Conservation (phyloP, 1,140 invertebrate genomes). For the Diachasmimorpha longicaudata region DNA sequence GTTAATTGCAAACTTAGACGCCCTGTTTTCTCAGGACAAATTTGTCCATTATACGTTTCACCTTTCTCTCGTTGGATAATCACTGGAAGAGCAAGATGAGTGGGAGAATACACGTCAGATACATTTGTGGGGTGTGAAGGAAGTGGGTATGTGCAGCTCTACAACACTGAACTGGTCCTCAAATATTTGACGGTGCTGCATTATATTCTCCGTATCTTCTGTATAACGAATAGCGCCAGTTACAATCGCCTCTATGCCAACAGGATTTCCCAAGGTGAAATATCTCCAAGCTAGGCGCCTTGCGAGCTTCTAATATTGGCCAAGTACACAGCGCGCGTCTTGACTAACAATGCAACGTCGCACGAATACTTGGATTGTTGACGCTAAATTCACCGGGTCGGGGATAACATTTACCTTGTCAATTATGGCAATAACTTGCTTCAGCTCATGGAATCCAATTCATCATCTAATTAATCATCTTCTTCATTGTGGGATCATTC, state of each 20-base stretch:
- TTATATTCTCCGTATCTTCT: conserved; percentile 23
- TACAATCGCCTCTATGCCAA: conserved; percentile 20
- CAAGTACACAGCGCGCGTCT: conserved; percentile 14
- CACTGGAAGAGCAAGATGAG: not conserved
- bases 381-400: not conserved
- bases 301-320: conserved; percentile 20
- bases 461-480: too few species aligned
- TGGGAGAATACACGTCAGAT: not conserved
- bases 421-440: not conserved
- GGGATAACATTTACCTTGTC: not conserved
- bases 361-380: not conserved
- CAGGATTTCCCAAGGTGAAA: conserved; percentile 24
- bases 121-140: conserved; percentile 3
- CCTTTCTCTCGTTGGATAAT: not conserved
- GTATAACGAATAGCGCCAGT: conserved; percentile 20
- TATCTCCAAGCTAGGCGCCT: not conserved
- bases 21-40: not conserved
- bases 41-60: not conserved
- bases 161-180: conserved; percentile 37
- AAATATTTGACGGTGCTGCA: conserved; percentile 41
- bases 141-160: not conserved
- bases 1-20: not conserved
- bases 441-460: not conserved
- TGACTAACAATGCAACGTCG: conserved; percentile 4
- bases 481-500: too few species aligned